phyloP scores from a whole-genome alignment of 1,140 invertebrate genomes.

The Yoshiicerus persimilis region DNA sequence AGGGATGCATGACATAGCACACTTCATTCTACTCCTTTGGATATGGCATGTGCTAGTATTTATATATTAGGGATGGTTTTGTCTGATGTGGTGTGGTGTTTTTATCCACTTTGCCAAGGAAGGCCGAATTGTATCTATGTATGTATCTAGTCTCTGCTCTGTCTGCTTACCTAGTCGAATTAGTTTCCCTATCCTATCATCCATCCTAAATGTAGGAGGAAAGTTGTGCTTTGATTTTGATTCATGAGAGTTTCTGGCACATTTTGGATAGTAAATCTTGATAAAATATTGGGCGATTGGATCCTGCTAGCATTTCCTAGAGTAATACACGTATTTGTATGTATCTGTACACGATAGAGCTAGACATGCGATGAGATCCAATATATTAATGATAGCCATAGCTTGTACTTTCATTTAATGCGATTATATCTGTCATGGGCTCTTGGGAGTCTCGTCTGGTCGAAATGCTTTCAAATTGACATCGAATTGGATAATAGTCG shows the following conservation, averaged over 20 bases:
- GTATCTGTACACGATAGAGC: neutral
- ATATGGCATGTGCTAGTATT: neutral
- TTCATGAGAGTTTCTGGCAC: neutral
- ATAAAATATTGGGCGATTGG: neutral
- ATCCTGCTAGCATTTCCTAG: neutral
- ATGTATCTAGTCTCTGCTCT: neutral
- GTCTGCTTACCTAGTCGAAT: neutral
- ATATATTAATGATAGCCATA: neutral
- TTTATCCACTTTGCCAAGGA: neutral
- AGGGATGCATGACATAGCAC: neutral
- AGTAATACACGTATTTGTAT: neutral
- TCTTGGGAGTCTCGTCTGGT: neutral
- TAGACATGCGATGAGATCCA: neutral
- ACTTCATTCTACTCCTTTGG: neutral
- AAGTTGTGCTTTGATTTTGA: constrained; percentile 1
- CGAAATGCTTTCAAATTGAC: neutral
- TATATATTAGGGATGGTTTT: neutral
- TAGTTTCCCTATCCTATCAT: neutral
- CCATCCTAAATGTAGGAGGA: constrained; percentile 9
- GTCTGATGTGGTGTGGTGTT: neutral
- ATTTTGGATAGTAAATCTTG: neutral
- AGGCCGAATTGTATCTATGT: neutral
- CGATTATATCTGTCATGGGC: neutral
- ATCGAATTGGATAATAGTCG: neutral
- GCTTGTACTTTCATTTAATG: neutral